Evolutionary conservation across 92 coral and sea anemone species (phyloP).

Genomic region (Actinostola sp.): DNA sequence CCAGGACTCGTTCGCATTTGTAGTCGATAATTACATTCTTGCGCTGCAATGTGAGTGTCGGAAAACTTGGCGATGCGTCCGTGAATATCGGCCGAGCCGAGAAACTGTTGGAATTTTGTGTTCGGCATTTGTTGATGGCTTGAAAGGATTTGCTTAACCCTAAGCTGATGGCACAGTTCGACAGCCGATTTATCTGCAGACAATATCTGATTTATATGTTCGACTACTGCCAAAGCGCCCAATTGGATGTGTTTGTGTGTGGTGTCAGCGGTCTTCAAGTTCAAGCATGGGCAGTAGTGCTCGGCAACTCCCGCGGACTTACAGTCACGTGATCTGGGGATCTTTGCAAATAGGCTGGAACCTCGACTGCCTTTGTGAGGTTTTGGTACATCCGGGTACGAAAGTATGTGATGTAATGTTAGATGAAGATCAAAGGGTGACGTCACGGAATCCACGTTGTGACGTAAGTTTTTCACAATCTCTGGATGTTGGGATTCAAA

Average conservation of each 20-base stretch:
- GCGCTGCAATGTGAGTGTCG: constrained; percentile 21
- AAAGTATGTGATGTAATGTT: constrained; percentile 72
- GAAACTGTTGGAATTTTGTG: constrained; percentile 62
- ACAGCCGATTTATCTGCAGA: constrained; percentile 64
- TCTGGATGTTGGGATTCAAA: constrained; percentile 45
- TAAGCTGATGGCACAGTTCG: constrained; percentile 67
- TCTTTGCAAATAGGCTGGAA: constrained; percentile 56
- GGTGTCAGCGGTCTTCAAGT: constrained; percentile 58
- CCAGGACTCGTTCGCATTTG: constrained; percentile 76
- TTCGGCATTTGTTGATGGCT: constrained; percentile 82
- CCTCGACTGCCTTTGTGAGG: constrained; percentile 58
- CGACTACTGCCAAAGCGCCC: constrained; percentile 69
- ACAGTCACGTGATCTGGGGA: constrained; percentile 74
- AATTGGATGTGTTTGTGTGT: constrained; percentile 55
- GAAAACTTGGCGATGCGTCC: constrained; percentile 84
- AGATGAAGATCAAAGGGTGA: constrained; percentile 91
- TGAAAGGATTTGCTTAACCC: constrained; percentile 52
- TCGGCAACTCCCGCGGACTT: constrained; percentile 76
- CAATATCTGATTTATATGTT: constrained; percentile 62
- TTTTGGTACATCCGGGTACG: constrained; percentile 55
- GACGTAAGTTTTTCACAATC: constrained; percentile 35
- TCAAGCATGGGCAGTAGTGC: constrained; percentile 95
- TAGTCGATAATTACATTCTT: constrained; percentile 80
- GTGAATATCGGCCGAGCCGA: constrained; percentile 76
- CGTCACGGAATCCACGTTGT: constrained; percentile 66